Conservation (phyloP, 2,797 vertebrate genomes). For the Emys orbicularis region DNA sequence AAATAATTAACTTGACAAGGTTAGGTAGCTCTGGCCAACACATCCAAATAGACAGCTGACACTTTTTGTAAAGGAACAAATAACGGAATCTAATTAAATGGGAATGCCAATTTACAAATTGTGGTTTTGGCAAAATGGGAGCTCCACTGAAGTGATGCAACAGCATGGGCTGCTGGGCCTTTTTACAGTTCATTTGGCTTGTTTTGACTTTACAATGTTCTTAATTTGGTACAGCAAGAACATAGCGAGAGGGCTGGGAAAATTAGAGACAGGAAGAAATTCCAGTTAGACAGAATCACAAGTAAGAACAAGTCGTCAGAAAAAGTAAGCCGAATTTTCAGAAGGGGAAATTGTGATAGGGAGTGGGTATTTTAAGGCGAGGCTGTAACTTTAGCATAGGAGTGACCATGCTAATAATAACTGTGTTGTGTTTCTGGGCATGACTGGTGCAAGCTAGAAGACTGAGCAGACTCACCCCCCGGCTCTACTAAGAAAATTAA, state of each 20-base stretch:
- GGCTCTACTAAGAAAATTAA: neutral
- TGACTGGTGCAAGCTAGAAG: neutral
- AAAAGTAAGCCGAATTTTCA: neutral
- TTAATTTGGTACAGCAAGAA: neutral
- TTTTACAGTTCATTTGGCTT: neutral
- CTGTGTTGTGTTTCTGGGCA: neutral
- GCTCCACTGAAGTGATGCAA: neutral
- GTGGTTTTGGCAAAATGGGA: neutral
- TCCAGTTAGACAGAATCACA: neutral
- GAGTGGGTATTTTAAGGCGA: neutral
- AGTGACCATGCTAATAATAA: neutral
- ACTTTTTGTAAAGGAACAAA: neutral
- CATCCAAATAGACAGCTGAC: neutral
- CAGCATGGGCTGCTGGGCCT: neutral
- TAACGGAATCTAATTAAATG: neutral
- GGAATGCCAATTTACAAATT: accelerated
- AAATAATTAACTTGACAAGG: neutral
- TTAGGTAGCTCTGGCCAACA: accelerated
- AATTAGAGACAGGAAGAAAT: neutral
- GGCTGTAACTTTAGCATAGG: neutral
- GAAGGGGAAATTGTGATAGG: neutral
- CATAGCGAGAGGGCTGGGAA: neutral
- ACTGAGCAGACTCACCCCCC: neutral
- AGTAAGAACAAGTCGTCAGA: neutral
- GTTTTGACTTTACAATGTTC: neutral